A percentile compares a stretch with the other conserved stretches of the same genome.
phyloP scores from a whole-genome alignment of 2,113 vertebrate species.

The Catharus minimus region DNA sequence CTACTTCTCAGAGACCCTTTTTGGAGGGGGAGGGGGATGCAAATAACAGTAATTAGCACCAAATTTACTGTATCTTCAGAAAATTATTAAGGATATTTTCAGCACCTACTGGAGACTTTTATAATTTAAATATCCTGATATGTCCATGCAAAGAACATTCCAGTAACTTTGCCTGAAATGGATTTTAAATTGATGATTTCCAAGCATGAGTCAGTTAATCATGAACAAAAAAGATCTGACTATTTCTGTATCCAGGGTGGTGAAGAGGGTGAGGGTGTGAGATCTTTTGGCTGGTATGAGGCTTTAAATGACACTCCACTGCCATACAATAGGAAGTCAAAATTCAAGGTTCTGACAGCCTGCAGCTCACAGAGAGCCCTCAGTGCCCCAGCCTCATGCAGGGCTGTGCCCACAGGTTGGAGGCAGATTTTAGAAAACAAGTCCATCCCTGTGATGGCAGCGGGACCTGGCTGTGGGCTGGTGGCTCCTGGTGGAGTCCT shows the following conservation, averaged over 20 bases:
- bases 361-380: neutral
- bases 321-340: neutral
- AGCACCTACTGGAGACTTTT: slow-evolving; percentile 14
- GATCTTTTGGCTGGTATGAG: slow-evolving; percentile 15
- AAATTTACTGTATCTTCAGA: slow-evolving; percentile 45
- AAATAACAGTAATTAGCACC: slow-evolving; percentile 68
- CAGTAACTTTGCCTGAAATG: slow-evolving; percentile 44
- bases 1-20: slow-evolving; percentile 39
- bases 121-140: slow-evolving; percentile 32
- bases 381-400: neutral
- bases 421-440: neutral
- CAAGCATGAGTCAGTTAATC: slow-evolving; percentile 56
- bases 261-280: neutral
- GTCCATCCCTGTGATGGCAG: neutral
- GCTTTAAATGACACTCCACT: neutral
- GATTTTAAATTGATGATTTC: slow-evolving; percentile 63
- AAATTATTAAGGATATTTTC: slow-evolving; percentile 58
- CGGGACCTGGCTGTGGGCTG: neutral
- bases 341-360: neutral
- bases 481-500: neutral
- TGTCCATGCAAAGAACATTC: slow-evolving; percentile 27
- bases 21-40: slow-evolving; percentile 12
- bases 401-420: accelerated
- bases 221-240: slow-evolving; percentile 38
- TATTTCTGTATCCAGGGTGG: slow-evolving; percentile 45